Conservation (phyloP, 2,797 vertebrate species). For the Vireo griseus region DNA sequence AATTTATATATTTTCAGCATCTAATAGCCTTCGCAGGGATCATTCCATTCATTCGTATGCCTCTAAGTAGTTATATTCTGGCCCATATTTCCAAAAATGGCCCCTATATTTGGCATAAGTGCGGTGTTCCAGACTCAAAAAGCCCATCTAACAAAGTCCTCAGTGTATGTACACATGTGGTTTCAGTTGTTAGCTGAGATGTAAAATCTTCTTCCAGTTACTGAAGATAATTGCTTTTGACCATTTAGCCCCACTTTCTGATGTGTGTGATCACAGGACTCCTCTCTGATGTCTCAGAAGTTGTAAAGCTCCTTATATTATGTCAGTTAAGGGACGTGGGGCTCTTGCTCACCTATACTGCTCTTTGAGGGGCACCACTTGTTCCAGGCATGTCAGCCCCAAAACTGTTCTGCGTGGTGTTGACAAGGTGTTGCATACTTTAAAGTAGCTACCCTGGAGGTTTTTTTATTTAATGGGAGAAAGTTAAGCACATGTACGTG, state of each 20-base stretch:
- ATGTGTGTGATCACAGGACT: not conserved
- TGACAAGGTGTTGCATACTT: not conserved
- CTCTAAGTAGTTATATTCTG: constrained; percentile 2
- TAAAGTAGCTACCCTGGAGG: not conserved
- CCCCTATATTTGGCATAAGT: not conserved
- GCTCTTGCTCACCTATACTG: not conserved
- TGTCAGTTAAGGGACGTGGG: not conserved
- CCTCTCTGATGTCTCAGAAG: not conserved
- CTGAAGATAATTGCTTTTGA: not conserved
- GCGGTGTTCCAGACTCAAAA: not conserved
- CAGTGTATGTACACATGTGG: not conserved
- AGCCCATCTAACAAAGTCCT: not conserved
- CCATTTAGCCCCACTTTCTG: not conserved
- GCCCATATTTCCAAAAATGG: not conserved
- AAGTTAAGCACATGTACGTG: not conserved
- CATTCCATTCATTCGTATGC: constrained; percentile 13
- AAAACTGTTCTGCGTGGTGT: not conserved
- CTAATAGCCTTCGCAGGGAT: constrained; percentile 22
- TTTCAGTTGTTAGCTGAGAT: not conserved
- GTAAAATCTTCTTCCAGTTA: not conserved
- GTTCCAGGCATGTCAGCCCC: not conserved
- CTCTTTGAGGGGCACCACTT: not conserved
- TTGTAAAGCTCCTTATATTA: not conserved
- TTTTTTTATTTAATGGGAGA: not conserved
- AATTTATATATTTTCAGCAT: constrained; percentile 23